These are phyloP conservation scores for Drosophila hydei DNA, from an alignment of 1,140 invertebrate genomes.

Conservation along the genomic window DNA sequence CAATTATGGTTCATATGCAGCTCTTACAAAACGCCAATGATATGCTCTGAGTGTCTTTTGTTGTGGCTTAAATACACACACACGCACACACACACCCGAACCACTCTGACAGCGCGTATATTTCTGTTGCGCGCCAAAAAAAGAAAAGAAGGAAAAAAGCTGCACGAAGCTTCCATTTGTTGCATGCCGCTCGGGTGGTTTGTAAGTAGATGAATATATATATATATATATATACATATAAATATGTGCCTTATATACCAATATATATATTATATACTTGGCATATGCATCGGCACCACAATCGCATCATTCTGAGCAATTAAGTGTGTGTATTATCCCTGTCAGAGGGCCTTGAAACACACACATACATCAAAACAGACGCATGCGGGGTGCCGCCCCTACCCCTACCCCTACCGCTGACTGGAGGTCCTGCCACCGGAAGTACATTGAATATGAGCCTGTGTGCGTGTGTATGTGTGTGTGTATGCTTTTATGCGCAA, in stretches of 20 bases:
- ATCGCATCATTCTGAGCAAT: conserved; percentile 80
- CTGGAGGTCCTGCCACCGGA: conserved; percentile 70
- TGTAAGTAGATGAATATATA: conserved; percentile 14
- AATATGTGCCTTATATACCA: not conserved
- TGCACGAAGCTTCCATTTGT: conserved; percentile 53
- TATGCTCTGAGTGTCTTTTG: conserved; percentile 75
- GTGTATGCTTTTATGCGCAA: conserved; percentile 73
- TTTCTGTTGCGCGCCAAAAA: conserved; percentile 46
- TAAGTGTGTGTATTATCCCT: conserved; percentile 82
- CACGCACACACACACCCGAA: conserved; percentile 16
- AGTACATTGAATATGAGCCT: conserved; percentile 69
- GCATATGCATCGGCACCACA: conserved; percentile 63
- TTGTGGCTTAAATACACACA: conserved; percentile 65
- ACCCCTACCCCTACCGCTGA: conserved; percentile 10
- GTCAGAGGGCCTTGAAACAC: conserved; percentile 73
- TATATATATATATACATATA: not conserved
- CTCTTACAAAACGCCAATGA: conserved; percentile 69
- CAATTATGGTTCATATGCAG: conserved; percentile 65
- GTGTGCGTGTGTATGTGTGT: conserved; percentile 43
- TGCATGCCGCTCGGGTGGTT: conserved; percentile 45
- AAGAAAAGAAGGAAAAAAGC: conserved; percentile 30
- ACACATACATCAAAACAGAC: conserved; percentile 50
- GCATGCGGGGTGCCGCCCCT: conserved; percentile 5
- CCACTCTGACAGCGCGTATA: conserved; percentile 20
- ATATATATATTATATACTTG: not conserved